Evolutionary conservation across 2,888 invertebrate genomes (phyloP).

Genomic region (Ryuthela nishihirai): DNA sequence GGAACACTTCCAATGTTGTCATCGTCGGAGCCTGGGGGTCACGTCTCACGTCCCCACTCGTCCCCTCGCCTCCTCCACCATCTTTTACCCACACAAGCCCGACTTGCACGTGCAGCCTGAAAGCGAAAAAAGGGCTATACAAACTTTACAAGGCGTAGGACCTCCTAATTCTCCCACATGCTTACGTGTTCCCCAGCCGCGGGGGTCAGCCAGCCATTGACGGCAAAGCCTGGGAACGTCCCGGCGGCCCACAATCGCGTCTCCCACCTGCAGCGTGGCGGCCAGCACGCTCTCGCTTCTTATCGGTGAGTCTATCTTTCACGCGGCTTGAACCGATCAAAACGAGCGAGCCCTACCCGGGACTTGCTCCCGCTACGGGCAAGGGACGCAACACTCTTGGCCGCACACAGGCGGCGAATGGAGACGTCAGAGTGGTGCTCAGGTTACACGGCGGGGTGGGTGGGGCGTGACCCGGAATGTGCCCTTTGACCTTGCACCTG

Average conservation of each 20-base stretch:
- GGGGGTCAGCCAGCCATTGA: too few relatives aligned
- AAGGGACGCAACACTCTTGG: too few relatives aligned
- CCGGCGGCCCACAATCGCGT: too few relatives aligned
- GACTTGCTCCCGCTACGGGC: not conserved
- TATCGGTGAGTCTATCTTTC: constrained; percentile 38
- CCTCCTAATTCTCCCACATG: not conserved
- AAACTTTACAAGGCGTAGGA: too few relatives aligned
- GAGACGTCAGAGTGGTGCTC: too few relatives aligned
- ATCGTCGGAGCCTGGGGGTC: too few relatives aligned
- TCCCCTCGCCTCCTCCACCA: not conserved
- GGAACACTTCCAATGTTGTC: too few relatives aligned
- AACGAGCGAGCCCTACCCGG: constrained; percentile 16
- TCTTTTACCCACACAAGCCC: not conserved
- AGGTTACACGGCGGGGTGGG: too few relatives aligned
- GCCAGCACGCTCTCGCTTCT: constrained; percentile 15
- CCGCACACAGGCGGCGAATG: too few relatives aligned
- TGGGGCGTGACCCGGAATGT: too few relatives aligned
- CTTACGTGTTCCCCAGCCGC: constrained; percentile 3
- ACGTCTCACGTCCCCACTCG: not conserved
- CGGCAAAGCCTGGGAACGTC: constrained; percentile 21
- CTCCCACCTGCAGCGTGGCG: constrained; percentile 23
- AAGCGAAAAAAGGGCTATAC: too few relatives aligned
- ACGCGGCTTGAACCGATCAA: constrained; percentile 16
- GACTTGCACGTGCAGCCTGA: constrained; percentile 24
- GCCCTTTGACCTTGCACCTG: too few relatives aligned